Conservation (phyloP, 2,113 vertebrate genomes). For the Lepus timidus region DNA sequence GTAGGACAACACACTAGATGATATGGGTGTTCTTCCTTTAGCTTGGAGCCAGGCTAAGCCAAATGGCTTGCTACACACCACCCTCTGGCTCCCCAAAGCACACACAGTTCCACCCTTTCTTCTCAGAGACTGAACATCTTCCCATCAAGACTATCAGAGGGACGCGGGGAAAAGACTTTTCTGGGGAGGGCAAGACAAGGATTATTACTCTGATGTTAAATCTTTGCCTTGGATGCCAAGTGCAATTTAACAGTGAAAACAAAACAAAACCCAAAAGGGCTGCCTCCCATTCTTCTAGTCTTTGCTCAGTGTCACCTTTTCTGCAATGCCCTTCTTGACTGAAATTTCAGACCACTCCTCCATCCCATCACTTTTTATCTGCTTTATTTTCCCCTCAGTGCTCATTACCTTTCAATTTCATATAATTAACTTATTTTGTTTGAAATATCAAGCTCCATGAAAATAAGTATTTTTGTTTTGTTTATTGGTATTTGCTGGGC, state of each 20-base stretch:
- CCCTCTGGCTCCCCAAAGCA: constrained; percentile 82
- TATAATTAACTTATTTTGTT: neutral
- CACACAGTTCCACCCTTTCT: constrained; percentile 63
- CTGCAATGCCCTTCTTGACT: neutral
- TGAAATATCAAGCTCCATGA: neutral
- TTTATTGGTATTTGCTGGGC: neutral
- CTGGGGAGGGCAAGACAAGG: constrained; percentile 44
- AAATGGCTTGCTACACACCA: constrained; percentile 76
- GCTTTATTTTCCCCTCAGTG: neutral
- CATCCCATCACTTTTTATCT: neutral
- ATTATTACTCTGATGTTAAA: constrained; percentile 53
- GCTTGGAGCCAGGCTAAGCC: constrained; percentile 60
- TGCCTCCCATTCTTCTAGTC: neutral
- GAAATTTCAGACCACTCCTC: neutral
- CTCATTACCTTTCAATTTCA: neutral
- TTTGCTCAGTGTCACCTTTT: neutral
- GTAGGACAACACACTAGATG: neutral
- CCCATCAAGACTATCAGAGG: constrained; percentile 66
- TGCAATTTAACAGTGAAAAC: constrained; percentile 87
- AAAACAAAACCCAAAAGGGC: neutral
- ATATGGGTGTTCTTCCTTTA: neutral
- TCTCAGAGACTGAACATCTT: constrained; percentile 72
- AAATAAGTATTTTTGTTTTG: neutral
- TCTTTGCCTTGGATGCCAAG: constrained; percentile 84
- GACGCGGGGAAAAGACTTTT: constrained; percentile 41